Evolutionary conservation across 2,113 vertebrate genomes (phyloP).

Genomic region (Progne subis): DNA sequence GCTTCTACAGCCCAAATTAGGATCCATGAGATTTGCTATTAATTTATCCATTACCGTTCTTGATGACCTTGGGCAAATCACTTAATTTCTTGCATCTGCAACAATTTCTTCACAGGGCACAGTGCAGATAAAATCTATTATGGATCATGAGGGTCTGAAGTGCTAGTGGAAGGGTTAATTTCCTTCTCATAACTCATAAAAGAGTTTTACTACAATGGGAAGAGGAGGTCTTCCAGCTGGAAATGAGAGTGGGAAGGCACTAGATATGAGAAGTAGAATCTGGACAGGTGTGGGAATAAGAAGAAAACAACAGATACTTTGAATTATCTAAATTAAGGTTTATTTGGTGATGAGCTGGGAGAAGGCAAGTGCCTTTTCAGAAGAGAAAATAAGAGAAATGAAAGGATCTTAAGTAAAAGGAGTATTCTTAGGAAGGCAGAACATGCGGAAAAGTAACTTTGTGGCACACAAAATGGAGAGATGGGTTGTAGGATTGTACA

Average conservation of each 20-base stretch:
- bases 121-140: not conserved
- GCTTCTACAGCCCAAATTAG: not conserved
- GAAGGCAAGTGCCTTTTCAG: not conserved
- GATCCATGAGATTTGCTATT: not conserved
- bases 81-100: not conserved
- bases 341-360: not conserved
- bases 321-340: not conserved
- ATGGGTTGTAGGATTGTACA: not conserved
- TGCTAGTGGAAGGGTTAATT: not conserved
- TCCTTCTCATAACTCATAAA: not conserved
- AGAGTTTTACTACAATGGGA: not conserved
- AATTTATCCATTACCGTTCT: not conserved
- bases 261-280: not conserved
- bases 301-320: not conserved
- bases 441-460: not conserved
- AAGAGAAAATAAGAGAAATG: not conserved
- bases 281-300: not conserved
- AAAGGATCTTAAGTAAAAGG: not conserved
- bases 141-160: not conserved
- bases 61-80: constrained; percentile 7
- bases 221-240: not conserved
- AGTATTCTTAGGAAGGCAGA: not conserved
- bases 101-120: not conserved
- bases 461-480: not conserved
- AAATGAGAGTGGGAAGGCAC: not conserved